These are phyloP conservation scores for Apocheima hispidaria DNA, from an alignment of 2,888 invertebrate species.

Conservation along the genomic window DNA sequence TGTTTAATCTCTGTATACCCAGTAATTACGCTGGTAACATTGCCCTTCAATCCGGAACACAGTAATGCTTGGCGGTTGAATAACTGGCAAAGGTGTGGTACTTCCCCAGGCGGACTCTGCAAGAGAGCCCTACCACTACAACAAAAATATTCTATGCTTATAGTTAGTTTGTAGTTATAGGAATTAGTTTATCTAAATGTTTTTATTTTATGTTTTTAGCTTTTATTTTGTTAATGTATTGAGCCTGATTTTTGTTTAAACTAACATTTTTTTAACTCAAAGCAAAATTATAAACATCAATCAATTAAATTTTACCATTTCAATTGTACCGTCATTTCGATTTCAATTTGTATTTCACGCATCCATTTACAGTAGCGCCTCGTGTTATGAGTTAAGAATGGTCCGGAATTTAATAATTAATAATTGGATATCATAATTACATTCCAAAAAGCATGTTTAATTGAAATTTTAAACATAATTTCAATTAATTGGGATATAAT, in stretches of 20 bases:
- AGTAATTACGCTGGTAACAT: no score
- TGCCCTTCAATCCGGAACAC: no score
- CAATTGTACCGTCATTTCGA: conserved; percentile 1
- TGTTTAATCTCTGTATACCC: no score
- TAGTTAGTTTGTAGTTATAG: no score
- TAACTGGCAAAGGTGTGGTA: no score
- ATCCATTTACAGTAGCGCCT: neutral
- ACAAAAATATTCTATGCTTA: no score
- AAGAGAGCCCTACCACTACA: no score
- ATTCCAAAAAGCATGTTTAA: neutral
- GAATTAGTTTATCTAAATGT: no score
- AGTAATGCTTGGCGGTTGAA: no score
- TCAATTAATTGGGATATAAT: neutral
- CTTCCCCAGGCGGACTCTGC: no score
- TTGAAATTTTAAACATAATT: neutral
- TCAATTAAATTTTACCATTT: conserved; percentile 11
- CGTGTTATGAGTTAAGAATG: conserved; percentile 21
- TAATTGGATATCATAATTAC: conserved; percentile 6
- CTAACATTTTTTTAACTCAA: neutral
- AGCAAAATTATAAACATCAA: neutral
- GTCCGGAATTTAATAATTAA: conserved; percentile 13
- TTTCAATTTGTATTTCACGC: conserved; percentile 22
- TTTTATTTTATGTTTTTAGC: no score
- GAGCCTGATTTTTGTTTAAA: neutral
- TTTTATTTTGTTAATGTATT: no score